phyloP scores from a whole-genome alignment of 2,888 invertebrate genomes.

The Hedychridium roseum region DNA sequence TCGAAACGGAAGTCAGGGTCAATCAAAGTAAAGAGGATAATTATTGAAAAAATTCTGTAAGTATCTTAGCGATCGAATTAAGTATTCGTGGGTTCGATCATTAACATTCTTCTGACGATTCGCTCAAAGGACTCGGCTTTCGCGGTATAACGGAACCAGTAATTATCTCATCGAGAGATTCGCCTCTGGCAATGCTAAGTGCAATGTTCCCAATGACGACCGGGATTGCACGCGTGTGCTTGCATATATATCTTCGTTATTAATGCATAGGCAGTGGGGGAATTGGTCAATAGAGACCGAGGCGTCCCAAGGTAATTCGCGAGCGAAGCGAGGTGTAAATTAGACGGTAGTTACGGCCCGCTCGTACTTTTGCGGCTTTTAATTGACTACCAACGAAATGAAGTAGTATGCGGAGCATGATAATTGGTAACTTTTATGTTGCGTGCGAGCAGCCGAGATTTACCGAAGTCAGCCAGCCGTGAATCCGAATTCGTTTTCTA shows the following conservation, averaged over 20 bases:
- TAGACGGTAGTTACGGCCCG: constrained; percentile 15
- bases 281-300: constrained; percentile 8
- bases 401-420: constrained; percentile 25
- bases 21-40: too few species aligned
- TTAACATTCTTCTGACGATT: neutral
- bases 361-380: constrained; percentile 36
- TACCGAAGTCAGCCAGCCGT: constrained; percentile 29
- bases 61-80: too few species aligned
- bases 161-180: constrained; percentile 16
- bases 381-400: constrained; percentile 40
- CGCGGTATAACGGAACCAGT: too few species aligned
- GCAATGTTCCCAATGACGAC: neutral
- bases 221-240: too few species aligned
- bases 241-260: too few species aligned
- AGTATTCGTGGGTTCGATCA: too few species aligned
- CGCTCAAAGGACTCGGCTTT: too few species aligned
- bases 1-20: too few species aligned
- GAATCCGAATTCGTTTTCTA: constrained; percentile 44
- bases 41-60: too few species aligned
- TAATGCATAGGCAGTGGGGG: too few species aligned
- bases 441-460: constrained; percentile 26
- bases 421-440: constrained; percentile 49
- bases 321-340: constrained; percentile 11
- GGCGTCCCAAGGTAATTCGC: constrained; percentile 5
- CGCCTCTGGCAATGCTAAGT: constrained; percentile 5